Evolutionary conservation across 1,140 invertebrate genomes (phyloP).

Genomic region (Chrysomallon squamiferum): DNA sequence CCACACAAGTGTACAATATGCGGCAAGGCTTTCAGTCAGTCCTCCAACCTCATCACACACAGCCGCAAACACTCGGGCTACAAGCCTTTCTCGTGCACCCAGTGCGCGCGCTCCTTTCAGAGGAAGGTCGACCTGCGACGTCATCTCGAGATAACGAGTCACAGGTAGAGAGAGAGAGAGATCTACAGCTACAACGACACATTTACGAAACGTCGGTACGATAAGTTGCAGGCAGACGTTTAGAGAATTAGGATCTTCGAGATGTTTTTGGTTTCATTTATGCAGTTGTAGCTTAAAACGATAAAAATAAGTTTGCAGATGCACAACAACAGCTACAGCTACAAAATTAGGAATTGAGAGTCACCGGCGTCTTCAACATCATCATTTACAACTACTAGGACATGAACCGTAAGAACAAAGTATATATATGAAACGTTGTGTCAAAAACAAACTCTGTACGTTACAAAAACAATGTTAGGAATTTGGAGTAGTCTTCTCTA

Average conservation of each 20-base stretch:
- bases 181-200: background rate
- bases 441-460: no score
- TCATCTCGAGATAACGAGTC: conserved; percentile 75
- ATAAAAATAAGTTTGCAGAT: background rate
- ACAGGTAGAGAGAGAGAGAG: background rate
- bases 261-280: background rate
- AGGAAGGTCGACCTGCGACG: conserved; percentile 82
- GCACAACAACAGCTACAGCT: background rate
- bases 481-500: no score
- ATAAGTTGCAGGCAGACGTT: background rate
- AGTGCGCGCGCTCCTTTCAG: conserved; percentile 94
- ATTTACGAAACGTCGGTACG: background rate
- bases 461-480: no score
- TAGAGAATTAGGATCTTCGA: no score
- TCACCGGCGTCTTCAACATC: no score
- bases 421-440: no score
- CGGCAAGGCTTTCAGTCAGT: conserved; percentile 98
- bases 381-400: no score
- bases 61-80: conserved; percentile 97
- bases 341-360: background rate
- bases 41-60: conserved; percentile 98
- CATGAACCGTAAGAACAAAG: no score
- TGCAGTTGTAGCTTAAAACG: background rate
- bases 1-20: conserved; percentile 98
- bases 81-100: conserved; percentile 94